These are phyloP conservation scores for Phortica okadai DNA, from an alignment of 2,888 invertebrate genomes.

Conservation along the genomic window DNA sequence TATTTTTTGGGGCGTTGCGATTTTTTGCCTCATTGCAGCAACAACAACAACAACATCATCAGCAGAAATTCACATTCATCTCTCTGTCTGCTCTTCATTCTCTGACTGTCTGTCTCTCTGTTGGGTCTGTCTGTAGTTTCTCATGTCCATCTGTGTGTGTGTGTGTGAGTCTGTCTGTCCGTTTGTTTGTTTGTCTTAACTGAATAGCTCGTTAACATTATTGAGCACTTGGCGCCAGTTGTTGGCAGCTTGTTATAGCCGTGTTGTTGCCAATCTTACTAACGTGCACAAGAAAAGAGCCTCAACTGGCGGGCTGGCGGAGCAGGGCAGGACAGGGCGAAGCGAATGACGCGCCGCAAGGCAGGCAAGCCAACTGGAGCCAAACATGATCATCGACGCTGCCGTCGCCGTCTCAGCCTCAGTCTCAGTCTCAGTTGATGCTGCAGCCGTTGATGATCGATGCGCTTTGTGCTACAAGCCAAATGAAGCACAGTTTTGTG, in stretches of 20 bases:
- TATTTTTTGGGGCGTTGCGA: neutral
- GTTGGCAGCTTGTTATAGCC: constrained; percentile 73
- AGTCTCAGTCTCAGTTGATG: neutral
- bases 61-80: neutral
- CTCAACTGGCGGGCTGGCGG: constrained; percentile 48
- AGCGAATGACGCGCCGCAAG: constrained; percentile 47
- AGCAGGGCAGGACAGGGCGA: constrained; percentile 33
- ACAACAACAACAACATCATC: neutral
- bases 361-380: constrained; percentile 41
- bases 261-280: constrained; percentile 23
- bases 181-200: constrained; percentile 66
- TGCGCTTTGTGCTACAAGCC: constrained; percentile 10
- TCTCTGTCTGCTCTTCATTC: neutral
- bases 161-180: constrained; percentile 44
- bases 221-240: constrained; percentile 76
- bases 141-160: constrained; percentile 38
- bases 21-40: neutral
- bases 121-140: neutral
- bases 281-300: constrained; percentile 39
- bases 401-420: constrained; percentile 34
- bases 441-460: neutral
- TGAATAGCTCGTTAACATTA: constrained; percentile 75
- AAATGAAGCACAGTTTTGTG: constrained; percentile 25
- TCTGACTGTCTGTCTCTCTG: constrained; percentile 11
- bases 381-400: neutral